These are phyloP conservation scores for Sebastes matsubarae DNA, from an alignment of 2,797 vertebrate species.

Conservation along the genomic window DNA sequence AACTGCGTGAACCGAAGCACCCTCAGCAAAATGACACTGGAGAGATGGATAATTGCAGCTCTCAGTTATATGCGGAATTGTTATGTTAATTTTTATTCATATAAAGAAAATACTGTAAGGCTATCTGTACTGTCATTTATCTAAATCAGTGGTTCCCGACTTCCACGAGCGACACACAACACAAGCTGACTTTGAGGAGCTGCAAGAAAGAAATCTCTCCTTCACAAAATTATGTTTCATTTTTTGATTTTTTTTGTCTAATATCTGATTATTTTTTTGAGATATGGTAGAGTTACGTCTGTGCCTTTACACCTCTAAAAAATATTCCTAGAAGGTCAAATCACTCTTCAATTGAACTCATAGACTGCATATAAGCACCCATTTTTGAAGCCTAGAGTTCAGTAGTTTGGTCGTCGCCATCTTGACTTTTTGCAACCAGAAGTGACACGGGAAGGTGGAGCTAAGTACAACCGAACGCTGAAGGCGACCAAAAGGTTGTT, in stretches of 20 bases:
- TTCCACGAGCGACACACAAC: neutral
- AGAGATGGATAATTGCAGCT: neutral
- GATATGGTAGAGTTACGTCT: neutral
- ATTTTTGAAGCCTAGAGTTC: too few species aligned
- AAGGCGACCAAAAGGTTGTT: too few species aligned
- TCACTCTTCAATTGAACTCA: too few species aligned
- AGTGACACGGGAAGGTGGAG: too few species aligned
- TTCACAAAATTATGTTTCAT: neutral
- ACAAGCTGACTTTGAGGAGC: neutral
- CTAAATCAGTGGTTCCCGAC: neutral
- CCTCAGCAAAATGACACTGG: neutral
- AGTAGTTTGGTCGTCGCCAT: too few species aligned
- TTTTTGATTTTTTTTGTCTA: neutral
- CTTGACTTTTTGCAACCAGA: too few species aligned
- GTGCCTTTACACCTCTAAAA: neutral
- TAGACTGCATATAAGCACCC: too few species aligned
- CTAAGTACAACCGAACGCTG: too few species aligned
- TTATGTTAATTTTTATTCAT: neutral
- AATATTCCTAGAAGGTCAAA: too few species aligned
- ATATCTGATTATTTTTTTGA: neutral
- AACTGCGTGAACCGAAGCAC: constrained; percentile 3
- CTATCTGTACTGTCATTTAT: neutral
- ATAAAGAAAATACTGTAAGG: neutral
- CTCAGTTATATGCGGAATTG: neutral
- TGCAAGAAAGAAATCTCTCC: neutral